A percentile compares a stretch with the other conserved stretches of the same genome.
phyloP scores from a whole-genome alignment of 2,113 vertebrate species.

The Dinomys branickii region DNA sequence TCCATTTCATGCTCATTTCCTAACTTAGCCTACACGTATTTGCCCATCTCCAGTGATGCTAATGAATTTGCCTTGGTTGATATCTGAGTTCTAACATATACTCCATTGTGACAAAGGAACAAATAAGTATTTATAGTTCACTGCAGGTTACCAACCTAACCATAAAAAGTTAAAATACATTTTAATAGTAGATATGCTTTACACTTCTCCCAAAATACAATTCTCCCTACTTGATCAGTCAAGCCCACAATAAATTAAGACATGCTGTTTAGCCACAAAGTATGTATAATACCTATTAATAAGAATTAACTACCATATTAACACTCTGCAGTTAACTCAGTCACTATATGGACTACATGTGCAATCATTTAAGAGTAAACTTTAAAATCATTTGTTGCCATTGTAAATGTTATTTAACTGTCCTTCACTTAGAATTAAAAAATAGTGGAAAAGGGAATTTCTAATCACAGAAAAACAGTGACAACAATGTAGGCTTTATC shows the following conservation, averaged over 20 bases:
- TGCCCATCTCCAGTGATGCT: not conserved
- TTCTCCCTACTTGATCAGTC: conserved; percentile 13
- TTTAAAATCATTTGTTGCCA: conserved; percentile 36
- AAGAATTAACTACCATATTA: not conserved
- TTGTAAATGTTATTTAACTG: conserved; percentile 26
- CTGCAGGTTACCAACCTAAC: not conserved
- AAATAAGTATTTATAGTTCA: conserved; percentile 34
- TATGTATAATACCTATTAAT: not conserved
- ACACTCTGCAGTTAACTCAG: not conserved
- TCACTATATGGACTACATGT: not conserved
- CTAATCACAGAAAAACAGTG: not conserved
- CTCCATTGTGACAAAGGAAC: not conserved
- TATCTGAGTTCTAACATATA: not conserved
- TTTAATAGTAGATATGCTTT: not conserved
- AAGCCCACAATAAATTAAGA: conserved; percentile 40
- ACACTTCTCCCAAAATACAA: not conserved
- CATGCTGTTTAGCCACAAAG: not conserved
- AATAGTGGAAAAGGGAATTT: not conserved
- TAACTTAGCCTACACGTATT: not conserved
- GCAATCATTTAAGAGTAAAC: not conserved
- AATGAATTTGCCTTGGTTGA: conserved; percentile 18
- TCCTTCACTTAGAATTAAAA: not conserved
- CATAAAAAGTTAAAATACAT: conserved; percentile 43
- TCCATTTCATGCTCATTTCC: conserved; percentile 40
- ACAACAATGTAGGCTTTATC: not conserved